phyloP scores from a whole-genome alignment of 2,113 vertebrate species.

The Nematolebias whitei region DNA sequence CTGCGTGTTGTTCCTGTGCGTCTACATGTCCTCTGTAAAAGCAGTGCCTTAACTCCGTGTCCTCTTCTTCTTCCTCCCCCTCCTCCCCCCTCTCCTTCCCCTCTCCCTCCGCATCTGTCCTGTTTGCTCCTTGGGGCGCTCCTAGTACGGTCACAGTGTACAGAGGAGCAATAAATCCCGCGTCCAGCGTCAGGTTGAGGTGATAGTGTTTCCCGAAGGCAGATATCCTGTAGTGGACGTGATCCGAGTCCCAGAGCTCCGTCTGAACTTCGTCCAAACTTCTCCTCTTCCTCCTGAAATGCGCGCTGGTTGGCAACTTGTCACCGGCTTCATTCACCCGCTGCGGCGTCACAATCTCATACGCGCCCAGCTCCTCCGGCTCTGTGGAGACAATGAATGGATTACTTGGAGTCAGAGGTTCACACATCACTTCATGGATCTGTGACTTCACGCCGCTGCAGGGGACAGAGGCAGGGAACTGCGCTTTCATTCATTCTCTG shows the following conservation, averaged over 20 bases:
- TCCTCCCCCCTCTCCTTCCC: slow-evolving; percentile 51
- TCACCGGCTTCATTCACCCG: slow-evolving; percentile 91
- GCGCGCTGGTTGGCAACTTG: slow-evolving; percentile 85
- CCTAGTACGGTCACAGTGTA: slow-evolving; percentile 94
- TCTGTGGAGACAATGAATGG: slow-evolving; percentile 66
- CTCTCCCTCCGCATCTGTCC: slow-evolving; percentile 74
- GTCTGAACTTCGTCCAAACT: slow-evolving; percentile 79
- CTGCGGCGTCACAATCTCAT: slow-evolving; percentile 92
- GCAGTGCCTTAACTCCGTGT: slow-evolving; percentile 91
- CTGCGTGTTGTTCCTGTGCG: slow-evolving; percentile 86
- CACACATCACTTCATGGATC: too few species aligned
- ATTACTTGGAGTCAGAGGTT: too few species aligned
- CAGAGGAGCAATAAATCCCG: slow-evolving; percentile 94
- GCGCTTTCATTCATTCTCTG: slow-evolving; percentile 77
- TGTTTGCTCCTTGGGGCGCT: slow-evolving; percentile 79
- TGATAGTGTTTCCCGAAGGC: slow-evolving; percentile 93
- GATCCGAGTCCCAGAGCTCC: slow-evolving; percentile 84
- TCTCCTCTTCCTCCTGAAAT: slow-evolving; percentile 93
- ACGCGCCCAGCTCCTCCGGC: slow-evolving; percentile 83
- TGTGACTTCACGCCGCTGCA: too few species aligned
- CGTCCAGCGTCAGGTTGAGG: slow-evolving; percentile 92
- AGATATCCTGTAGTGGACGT: slow-evolving; percentile 89
- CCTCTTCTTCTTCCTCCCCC: slow-evolving; percentile 72
- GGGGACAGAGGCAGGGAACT: slow-evolving; percentile 5
- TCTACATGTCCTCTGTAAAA: slow-evolving; percentile 98